Base-by-base conservation (phyloP, 92 coral and sea anemone genomes). In the Palythoa heliodiscus region DNA sequence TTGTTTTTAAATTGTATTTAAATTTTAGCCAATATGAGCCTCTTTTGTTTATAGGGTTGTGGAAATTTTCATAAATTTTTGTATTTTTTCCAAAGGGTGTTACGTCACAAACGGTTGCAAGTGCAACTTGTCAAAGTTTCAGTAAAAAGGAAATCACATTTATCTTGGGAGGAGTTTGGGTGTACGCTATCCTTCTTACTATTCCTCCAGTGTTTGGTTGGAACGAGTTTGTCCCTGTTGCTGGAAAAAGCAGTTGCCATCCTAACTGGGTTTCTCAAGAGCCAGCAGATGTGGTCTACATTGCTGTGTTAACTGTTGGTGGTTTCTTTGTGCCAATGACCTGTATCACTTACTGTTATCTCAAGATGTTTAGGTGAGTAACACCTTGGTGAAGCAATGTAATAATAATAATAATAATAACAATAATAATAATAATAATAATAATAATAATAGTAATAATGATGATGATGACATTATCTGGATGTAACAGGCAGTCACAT, bases 181-280 rank as follows among this genome's bases (percentile, higher is more conserved):
- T 67, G 0, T 52, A 80, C 74, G 84, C 84, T 0, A 2, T 48
- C 47, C 39, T 80, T 25, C 58, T 64, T 1, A 58, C 84, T 16
- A 29, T 68, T 3, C 93, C 93, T 5, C 93, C 93, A n/a, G 58
- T 91, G 7, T 35, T 91, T 25, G 93, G 93, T 9, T 91, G 93
- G 93, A 91, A 86, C 52, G 20, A 69, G 40, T 88, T 76, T 54
- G 92, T 91, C 4, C 87, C 87, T 6, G 77, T 87, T 7, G 35
- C 86, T 19, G 67, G 89, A 22, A 74, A 52, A 71, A 29, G 81
- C 24, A 91, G 94, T 73, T 91, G 94, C 19, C 82, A 81, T 20
- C 94, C 94, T 2, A 88, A 91, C 82, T 91, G 94, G 94, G 54
- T 75, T 11, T 87, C 87, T 5, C 73, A 77, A 52, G 57, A 88